phyloP scores from a whole-genome alignment of 2,113 vertebrate genomes.

The Caracal caracal region DNA sequence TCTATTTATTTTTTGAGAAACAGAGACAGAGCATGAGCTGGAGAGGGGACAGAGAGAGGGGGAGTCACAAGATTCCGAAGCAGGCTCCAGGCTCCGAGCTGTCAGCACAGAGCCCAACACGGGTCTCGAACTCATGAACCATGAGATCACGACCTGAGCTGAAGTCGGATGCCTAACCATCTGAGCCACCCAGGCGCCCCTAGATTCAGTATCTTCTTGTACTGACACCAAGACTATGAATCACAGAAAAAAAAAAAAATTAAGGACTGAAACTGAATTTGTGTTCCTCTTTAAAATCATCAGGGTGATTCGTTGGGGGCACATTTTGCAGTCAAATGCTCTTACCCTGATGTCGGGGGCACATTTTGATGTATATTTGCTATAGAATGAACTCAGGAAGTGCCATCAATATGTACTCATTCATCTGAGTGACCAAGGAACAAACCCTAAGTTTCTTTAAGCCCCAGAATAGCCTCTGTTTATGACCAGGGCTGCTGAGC shows the following conservation, averaged over 20 bases:
- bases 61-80: too few species aligned
- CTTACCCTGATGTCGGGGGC: neutral
- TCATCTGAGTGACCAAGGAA: neutral
- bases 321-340: neutral
- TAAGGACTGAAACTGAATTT: neutral
- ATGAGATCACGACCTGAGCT: too few species aligned
- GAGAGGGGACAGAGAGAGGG: too few species aligned
- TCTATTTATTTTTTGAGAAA: too few species aligned
- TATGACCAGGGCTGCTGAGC: neutral
- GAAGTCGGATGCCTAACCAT: too few species aligned
- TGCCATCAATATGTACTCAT: neutral
- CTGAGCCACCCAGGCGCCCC: too few species aligned
- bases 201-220: neutral
- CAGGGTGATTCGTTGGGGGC: neutral
- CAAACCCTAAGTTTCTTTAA: neutral
- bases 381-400: neutral
- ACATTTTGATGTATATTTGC: neutral
- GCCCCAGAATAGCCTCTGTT: neutral
- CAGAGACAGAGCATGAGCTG: too few species aligned
- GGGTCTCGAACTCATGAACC: too few species aligned
- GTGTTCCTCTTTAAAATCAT: neutral
- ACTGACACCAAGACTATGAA: neutral
- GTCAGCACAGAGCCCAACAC: too few species aligned
- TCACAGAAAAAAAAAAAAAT: neutral
- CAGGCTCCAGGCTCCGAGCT: too few species aligned